Base-by-base conservation (phyloP, 1,140 invertebrate species). In the Cotesia chilonis region DNA sequence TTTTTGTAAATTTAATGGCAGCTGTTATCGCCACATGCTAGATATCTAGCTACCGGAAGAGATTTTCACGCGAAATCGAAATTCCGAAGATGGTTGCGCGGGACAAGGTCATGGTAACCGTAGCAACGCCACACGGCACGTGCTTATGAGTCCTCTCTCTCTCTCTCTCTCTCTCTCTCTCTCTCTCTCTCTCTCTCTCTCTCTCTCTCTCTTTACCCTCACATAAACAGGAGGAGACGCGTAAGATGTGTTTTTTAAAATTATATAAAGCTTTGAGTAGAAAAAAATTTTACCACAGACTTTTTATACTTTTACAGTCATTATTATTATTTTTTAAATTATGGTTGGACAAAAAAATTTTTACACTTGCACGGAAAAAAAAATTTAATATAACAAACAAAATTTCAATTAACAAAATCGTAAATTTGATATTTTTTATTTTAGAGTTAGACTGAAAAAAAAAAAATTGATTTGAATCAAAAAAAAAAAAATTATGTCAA, bases 41-140 rank as follows among this genome's bases (percentile, higher is more conserved):
- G 64, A 20, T 55, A 37, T 51, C 68, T 20, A 47, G n/a, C 36
- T 73, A 79, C 80, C 79, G 79, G 80, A 81, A 80, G 73, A 73
- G 78, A 78, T 76, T 74, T 74, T 64, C 70, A 74, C 70, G 57
- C 60, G 68, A 72, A 69, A 74, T 73, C 68, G 74, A 75, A 78
- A 83, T 83, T 80, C 76, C 73, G 77, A 80, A 79, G 78, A 75
- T 85, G 81, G 79, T 85, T 85, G 84, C 84, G 84, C 81, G 84
- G 84, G 84, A 84, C 84, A 86, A 87, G 85, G 84, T 85, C 84
- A 82, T 76, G 77, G 84, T 85, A 77, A 79, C 83, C 85, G 72
- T 85, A 78, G 84, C 81, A 84, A 86, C 84, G 78, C 74, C 75
- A 77, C 74, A 10, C 77, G 82, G 81, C 85, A 85, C 84, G 84